Base-by-base conservation (phyloP, 1,140 invertebrate genomes). In the Phymastichus coffea region DNA sequence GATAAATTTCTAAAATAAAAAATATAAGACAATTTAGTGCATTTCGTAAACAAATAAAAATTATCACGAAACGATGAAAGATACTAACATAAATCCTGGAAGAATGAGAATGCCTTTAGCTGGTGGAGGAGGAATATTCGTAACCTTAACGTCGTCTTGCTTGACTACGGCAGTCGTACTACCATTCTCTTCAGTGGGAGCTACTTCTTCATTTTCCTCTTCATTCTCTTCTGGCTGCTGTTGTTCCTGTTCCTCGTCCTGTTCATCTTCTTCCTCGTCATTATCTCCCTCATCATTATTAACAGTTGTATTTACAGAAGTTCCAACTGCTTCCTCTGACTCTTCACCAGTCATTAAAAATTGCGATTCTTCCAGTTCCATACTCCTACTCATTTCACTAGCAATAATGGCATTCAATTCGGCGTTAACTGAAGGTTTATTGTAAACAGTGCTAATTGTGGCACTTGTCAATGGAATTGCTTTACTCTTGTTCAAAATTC, bases 51-150 rank as follows among this genome's bases (percentile, higher is more conserved):
- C 23, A 23, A 20, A 55, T 22, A 47, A 60, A 12, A 17, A 46
- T 51, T 61, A 19, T 55, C 41, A 20, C 1, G 20, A 63, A 41
- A 35, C 48, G 46, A 35, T 41, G 52, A 30, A 40, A 17, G 68
- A 17, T 57, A 65, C 30, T 66, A 70, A 78, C 80, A 80, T 76
- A 68, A 80, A 80, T 35, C 81, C 77, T 41, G 79, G 69, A 19
- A 77, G 73, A 26, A 83, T 73, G 14, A 83, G 70, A 47, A 83
- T 83, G 20, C 82, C 81, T 62, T 80, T 82, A 4, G 76, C 72
- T 15, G 81, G 78, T 0, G 75, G 70, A 8, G 71, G 72, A 1
- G 73, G 71, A 33, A 73, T 62, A 54, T 48, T 19, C 57, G 65
- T 10, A 28, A 64, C 59, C 28, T 57, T 65, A 14, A 57, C 43